A percentile compares a stretch with the other conserved stretches of the same genome.
Evolutionary conservation across 2,888 invertebrate species (phyloP).

Genomic region (Meandrusa payeni): DNA sequence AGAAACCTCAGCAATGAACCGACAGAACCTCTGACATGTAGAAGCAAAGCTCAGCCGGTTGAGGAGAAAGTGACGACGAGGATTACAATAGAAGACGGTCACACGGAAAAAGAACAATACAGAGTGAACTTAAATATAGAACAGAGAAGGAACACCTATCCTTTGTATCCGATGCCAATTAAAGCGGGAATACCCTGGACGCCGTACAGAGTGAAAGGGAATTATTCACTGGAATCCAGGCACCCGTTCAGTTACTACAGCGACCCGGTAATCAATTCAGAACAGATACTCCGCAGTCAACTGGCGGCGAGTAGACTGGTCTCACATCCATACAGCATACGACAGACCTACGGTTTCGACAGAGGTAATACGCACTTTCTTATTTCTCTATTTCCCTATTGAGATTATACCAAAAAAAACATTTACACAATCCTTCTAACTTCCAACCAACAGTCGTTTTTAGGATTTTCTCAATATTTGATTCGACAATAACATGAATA

Average conservation of each 20-base stretch:
- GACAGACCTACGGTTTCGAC: conserved; percentile 62
- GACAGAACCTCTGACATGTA: conserved; percentile 46
- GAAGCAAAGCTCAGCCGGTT: conserved; percentile 15
- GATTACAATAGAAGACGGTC: conserved; percentile 44
- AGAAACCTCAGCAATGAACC: conserved; percentile 52
- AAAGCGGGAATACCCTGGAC: conserved; percentile 55
- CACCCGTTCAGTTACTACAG: conserved; percentile 55
- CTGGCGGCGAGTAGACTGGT: conserved; percentile 56
- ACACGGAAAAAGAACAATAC: conserved; percentile 45
- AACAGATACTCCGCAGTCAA: conserved; percentile 57
- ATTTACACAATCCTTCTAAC: no score
- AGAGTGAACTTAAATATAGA: conserved; percentile 45
- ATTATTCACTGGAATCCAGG: conserved; percentile 41
- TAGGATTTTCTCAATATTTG: no score
- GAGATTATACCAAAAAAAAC: no score
- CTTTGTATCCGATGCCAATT: conserved; percentile 60
- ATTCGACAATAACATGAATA: no score
- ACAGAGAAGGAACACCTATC: conserved; percentile 60
- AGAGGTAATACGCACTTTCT: conserved; percentile 52
- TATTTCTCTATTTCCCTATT: no score
- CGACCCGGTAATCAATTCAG: conserved; percentile 55
- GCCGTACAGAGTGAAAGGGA: conserved; percentile 48
- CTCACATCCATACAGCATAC: conserved; percentile 50
- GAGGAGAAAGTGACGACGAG: conserved; percentile 29
- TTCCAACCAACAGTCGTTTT: no score